Percentiles rank a stretch among this genome's conserved stretches.
phyloP scores from a whole-genome alignment of 2,888 invertebrate genomes.

The Lumbricus terrestris region DNA sequence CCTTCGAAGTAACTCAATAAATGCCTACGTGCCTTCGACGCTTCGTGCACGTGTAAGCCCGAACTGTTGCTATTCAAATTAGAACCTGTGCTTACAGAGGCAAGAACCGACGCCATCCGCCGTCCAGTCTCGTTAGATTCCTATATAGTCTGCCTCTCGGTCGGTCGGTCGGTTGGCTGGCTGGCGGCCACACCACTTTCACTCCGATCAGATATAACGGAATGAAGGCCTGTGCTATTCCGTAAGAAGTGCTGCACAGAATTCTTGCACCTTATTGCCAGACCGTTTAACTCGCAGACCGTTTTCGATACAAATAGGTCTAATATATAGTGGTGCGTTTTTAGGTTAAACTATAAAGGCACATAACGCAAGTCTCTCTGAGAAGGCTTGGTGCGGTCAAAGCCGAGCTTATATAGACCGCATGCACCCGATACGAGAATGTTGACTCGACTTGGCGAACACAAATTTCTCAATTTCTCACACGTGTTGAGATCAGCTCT shows the following conservation, averaged over 20 bases:
- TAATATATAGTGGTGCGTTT: background rate
- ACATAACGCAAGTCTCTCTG: background rate
- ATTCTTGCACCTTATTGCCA: background rate
- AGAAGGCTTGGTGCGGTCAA: background rate
- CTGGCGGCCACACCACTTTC: background rate
- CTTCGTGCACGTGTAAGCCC: background rate
- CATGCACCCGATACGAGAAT: no score
- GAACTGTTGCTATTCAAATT: background rate
- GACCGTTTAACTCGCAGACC: background rate
- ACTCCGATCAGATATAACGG: background rate
- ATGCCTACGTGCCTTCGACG: background rate
- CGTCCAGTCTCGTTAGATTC: background rate
- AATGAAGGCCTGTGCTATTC: conserved; percentile 3
- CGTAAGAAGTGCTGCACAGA: background rate
- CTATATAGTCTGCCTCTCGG: background rate
- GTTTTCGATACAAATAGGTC: background rate
- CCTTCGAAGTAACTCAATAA: background rate
- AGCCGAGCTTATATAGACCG: background rate
- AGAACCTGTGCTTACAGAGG: background rate
- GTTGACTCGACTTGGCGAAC: background rate
- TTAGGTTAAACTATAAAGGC: background rate
- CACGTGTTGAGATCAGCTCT: background rate
- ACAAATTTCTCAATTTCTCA: background rate
- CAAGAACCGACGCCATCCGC: background rate
- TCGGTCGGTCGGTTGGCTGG: background rate